Base-by-base conservation (phyloP, 2,888 invertebrate genomes). In the Eretmocerus hayati region DNA sequence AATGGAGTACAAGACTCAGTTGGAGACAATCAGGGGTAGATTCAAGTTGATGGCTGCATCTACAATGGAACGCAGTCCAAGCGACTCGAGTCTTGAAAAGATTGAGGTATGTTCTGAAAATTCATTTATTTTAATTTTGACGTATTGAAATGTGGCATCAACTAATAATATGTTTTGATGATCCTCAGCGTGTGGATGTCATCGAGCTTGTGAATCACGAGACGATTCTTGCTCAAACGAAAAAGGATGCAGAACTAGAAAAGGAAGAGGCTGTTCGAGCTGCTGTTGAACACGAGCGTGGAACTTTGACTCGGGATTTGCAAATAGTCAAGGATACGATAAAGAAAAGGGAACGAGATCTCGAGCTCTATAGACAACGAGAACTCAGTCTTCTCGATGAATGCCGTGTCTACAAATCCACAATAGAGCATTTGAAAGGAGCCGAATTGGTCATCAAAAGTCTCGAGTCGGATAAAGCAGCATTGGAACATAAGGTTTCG, bases 51-150 rank as follows among this genome's bases (percentile, higher is more conserved):
- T 88, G 78, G 81, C 87, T 0, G 74, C 81, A 50, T 81, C 81
- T 9, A 81, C 80, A 39, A 83, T 85, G 78, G 85, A 87, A 58
- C 76, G 83, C 32, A 86, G 85, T 46, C 85, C 87, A 0, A 87
- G 87, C 5, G 87, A 89, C 58, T 80, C 81, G 2, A 87, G 84
- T 64, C 73, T 88, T 5, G 89, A 90, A 62, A 85, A 84, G 69
- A 81, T 84, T 18, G 86, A 86, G 66, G 73, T 73, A 9, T 11
- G 26, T 11, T 26, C 11, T 1, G 26, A 26, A n/a, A n/a, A n/a
- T n/a, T n/a, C n/a, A n/a, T n/a, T n/a, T n/a, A n/a, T 26, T 6
- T 9, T 26, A 26, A 26, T 26, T 9, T 1, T 26, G 26, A 26
- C 11, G 26, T 26, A 9, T 11, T 26, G 6, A n/a, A n/a, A n/a